A percentile compares a stretch with the other conserved stretches of the same genome.
phyloP scores from a whole-genome alignment of 2,888 invertebrate species.

The Drosophila multiciliata region DNA sequence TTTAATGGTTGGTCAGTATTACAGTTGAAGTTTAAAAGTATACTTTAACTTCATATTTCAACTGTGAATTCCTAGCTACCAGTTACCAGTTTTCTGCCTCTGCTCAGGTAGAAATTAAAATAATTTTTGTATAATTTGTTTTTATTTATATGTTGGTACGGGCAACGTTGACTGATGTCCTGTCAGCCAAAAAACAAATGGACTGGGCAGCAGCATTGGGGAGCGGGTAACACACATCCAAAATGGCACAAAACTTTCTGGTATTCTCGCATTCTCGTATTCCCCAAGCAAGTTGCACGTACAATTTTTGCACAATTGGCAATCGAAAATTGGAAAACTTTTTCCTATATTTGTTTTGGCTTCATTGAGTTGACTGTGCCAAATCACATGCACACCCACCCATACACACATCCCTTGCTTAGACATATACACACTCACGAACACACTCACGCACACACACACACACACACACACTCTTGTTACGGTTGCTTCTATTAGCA shows the following conservation, averaged over 20 bases:
- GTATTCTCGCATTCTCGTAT: slow-evolving; percentile 67
- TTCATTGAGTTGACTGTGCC: slow-evolving; percentile 74
- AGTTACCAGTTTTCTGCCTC: background rate
- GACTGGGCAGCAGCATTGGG: slow-evolving; percentile 6
- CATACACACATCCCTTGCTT: slow-evolving; percentile 13
- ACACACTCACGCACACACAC: slow-evolving; percentile 9
- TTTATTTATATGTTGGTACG: slow-evolving; percentile 38
- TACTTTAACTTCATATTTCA: slow-evolving; percentile 2
- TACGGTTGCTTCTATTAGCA: slow-evolving; percentile 70
- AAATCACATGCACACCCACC: slow-evolving; percentile 22
- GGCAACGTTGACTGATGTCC: slow-evolving; percentile 35
- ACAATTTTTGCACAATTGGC: slow-evolving; percentile 76
- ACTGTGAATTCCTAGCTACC: background rate
- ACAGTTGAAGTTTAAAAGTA: slow-evolving; percentile 31
- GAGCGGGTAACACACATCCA: slow-evolving; percentile 38
- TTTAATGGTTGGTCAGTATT: slow-evolving; percentile 32
- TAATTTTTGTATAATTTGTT: slow-evolving; percentile 48
- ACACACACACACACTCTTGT: slow-evolving; percentile 25
- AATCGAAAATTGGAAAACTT: slow-evolving; percentile 80
- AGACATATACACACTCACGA: slow-evolving; percentile 8
- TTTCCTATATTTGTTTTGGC: slow-evolving; percentile 79
- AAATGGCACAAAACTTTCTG: slow-evolving; percentile 70
- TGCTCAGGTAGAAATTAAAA: slow-evolving; percentile 31
- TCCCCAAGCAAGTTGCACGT: slow-evolving; percentile 71
- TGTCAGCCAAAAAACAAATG: slow-evolving; percentile 34